Percentiles rank a stretch among this genome's conserved stretches.
These are phyloP conservation scores for Pedicia rivosa DNA, from an alignment of 2,888 invertebrate species.

Conservation along the genomic window DNA sequence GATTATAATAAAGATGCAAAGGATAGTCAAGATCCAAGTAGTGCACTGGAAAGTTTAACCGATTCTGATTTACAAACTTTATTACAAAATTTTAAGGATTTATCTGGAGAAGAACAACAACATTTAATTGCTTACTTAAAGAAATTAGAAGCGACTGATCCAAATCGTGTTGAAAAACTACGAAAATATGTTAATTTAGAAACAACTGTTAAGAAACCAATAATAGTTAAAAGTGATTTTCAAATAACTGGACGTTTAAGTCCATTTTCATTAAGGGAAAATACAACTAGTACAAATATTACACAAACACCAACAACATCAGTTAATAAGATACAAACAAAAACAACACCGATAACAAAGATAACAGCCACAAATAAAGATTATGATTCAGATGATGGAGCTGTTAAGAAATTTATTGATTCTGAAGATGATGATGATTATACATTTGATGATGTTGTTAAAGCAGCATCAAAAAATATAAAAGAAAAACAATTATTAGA, in stretches of 20 bases:
- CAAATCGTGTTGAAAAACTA: slow-evolving; percentile 58
- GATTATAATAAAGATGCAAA: slow-evolving; percentile 9
- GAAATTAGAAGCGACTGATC: slow-evolving; percentile 61
- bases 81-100: slow-evolving; percentile 63
- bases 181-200: slow-evolving; percentile 55
- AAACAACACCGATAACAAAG: slow-evolving; percentile 12
- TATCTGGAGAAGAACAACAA: slow-evolving; percentile 67
- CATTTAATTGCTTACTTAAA: slow-evolving; percentile 67
- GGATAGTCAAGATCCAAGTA: slow-evolving; percentile 12
- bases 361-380: neutral
- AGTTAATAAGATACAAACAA: slow-evolving; percentile 3
- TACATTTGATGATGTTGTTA: slow-evolving; percentile 67
- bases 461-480: slow-evolving; percentile 58
- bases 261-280: slow-evolving; percentile 35
- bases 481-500: slow-evolving; percentile 42
- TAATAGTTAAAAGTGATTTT: neutral
- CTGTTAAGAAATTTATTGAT: slow-evolving; percentile 29
- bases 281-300: slow-evolving; percentile 23
- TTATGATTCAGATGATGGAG: slow-evolving; percentile 15
- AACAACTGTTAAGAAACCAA: slow-evolving; percentile 9
- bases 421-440: slow-evolving; percentile 63
- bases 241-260: slow-evolving; percentile 16
- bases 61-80: slow-evolving; percentile 66
- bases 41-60: slow-evolving; percentile 53
- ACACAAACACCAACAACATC: slow-evolving; percentile 10